Base-by-base conservation (phyloP, 2,113 vertebrate species). In the Hemicordylus capensis region DNA sequence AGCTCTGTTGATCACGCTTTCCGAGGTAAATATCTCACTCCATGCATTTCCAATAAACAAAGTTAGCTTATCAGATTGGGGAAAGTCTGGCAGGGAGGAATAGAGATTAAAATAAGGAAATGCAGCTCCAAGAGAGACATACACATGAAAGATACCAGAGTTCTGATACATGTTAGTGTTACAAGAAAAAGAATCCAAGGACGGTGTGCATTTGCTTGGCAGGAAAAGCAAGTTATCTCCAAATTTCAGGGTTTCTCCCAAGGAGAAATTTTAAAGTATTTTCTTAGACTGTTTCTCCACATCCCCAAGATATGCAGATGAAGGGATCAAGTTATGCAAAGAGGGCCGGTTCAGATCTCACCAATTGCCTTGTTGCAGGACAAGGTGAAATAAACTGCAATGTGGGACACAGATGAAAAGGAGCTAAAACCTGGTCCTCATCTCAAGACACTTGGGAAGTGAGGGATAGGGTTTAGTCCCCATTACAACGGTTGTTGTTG, bases 1-100 rank as follows among this genome's bases (percentile, higher is more conserved):
- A 24, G 98, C 98, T 89, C 96, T 95, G 85, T 96, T 98, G 83
- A 99, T 88, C 54, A 93, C 89, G 22, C 97, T 96, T 19, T 88
- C 95, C n/a, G 95, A 96, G 66, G 95, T 90, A 42, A 99, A 96
- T 56, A 99, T 80, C 51, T 94, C 97, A 74, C 95, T 95, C 99
- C 99, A 99, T 20, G 98, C 95, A 70, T 96, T 98, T 85, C 96
- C 95, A 86, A 98, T 96, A 90, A 99, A 99, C 89, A 99, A 94
- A 85, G 98, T 94, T 89, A 99, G 76, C 76, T 98, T 98, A 15
- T 97, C 96, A 26, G 96, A 96, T 58, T 98, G 96, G 46, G 97
- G 98, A 70, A 98, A 98, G 95, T 96, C 99, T 99, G 70, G 61
- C 86, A 14, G 66, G 84, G 84, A 84, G 31, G 76, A 66, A 70